Evolutionary conservation across 2,888 invertebrate species (phyloP).

Genomic region (Heliconius erato): DNA sequence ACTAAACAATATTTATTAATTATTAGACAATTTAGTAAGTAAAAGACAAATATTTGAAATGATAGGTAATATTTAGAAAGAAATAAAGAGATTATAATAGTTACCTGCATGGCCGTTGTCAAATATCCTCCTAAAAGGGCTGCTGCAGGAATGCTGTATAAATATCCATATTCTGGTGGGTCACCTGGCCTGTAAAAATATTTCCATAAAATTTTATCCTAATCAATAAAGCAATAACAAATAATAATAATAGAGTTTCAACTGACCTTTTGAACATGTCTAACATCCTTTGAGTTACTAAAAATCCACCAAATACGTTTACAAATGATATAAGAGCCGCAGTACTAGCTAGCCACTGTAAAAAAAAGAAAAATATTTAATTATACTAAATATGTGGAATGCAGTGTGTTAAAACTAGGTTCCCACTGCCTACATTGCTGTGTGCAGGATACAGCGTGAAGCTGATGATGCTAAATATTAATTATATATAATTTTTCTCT

Average conservation of each 20-base stretch:
- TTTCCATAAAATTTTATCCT: background rate
- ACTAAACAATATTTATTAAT: background rate
- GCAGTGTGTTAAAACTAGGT: too few relatives aligned
- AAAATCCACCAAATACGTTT: conserved; percentile 96
- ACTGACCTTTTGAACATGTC: conserved; percentile 94
- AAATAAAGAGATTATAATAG: background rate
- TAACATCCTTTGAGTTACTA: conserved; percentile 96
- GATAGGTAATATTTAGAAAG: background rate
- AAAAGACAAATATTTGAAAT: background rate
- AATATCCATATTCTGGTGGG: conserved; percentile 93
- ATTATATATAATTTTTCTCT: too few relatives aligned
- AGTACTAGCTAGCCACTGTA: conserved; percentile 90
- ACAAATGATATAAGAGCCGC: conserved; percentile 95
- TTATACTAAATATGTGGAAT: too few relatives aligned
- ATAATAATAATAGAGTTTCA: background rate
- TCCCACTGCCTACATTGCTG: too few relatives aligned
- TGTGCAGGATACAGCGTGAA: too few relatives aligned
- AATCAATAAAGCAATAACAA: background rate
- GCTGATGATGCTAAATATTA: too few relatives aligned
- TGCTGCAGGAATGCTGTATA: conserved; percentile 92
- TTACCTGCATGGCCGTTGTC: conserved; percentile 86
- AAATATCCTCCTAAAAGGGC: conserved; percentile 89
- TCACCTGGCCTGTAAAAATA: conserved; percentile 87
- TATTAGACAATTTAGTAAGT: background rate
- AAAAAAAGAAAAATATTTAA: conserved; percentile 40